phyloP scores from a whole-genome alignment of 2,888 invertebrate genomes.

The Trachelus tabidus region DNA sequence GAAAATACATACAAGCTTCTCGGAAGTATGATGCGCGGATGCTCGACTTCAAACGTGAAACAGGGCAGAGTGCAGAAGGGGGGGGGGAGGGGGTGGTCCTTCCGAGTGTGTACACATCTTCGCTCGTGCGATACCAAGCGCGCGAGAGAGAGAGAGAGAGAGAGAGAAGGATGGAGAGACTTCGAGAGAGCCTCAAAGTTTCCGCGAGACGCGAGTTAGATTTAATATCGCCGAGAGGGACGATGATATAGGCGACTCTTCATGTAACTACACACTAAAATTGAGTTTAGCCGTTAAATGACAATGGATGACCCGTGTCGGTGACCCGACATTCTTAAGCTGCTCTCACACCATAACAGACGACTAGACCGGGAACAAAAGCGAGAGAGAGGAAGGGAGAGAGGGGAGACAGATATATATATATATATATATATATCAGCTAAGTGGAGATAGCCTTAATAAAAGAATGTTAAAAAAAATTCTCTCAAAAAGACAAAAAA shows the following conservation, averaged over 20 bases:
- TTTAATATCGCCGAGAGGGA: neutral
- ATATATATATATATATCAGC: neutral
- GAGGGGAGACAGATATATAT: neutral
- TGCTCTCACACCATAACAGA: conserved; percentile 24
- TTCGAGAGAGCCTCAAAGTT: too few relatives aligned
- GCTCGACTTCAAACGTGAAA: conserved; percentile 3
- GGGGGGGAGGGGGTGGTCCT: too few relatives aligned
- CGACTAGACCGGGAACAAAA: neutral
- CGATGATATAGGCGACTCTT: neutral
- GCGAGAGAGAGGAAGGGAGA: neutral
- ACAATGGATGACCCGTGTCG: conserved; percentile 34
- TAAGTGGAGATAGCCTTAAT: too few relatives aligned
- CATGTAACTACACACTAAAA: conserved; percentile 8
- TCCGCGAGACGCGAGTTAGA: neutral
- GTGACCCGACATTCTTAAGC: conserved; percentile 31
- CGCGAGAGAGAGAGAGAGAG: neutral
- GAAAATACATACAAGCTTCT: conserved; percentile 48
- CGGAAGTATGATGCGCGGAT: conserved; percentile 28
- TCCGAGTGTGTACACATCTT: too few relatives aligned
- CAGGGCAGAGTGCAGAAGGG: too few relatives aligned
- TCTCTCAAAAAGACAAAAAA: too few relatives aligned
- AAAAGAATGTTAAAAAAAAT: too few relatives aligned
- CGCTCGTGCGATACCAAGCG: neutral
- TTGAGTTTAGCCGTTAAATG: conserved; percentile 31
- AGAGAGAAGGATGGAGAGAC: too few relatives aligned